These are phyloP conservation scores for Drosophila picticornis DNA, from an alignment of 2,888 invertebrate species.

Conservation along the genomic window DNA sequence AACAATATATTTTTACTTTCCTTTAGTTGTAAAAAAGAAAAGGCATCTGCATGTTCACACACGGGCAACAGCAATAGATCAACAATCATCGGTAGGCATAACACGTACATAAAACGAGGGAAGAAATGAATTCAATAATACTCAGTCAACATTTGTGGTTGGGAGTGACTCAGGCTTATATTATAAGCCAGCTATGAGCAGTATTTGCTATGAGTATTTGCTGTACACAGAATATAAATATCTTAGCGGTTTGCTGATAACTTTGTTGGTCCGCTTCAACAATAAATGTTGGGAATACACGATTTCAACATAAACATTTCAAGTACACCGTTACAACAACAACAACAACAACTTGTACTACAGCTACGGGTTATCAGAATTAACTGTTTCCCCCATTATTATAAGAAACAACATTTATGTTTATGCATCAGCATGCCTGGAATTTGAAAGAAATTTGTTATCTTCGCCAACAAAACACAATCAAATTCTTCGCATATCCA, in stretches of 20 bases:
- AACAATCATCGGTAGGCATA: neutral
- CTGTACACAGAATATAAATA: neutral
- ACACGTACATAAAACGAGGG: neutral
- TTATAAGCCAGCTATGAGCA: neutral
- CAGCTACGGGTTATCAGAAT: neutral
- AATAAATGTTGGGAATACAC: neutral
- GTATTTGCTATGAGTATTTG: neutral
- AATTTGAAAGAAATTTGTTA: conserved; percentile 8
- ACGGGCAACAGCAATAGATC: no score
- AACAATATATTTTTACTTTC: neutral
- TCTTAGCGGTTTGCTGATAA: neutral
- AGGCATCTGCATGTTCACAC: neutral
- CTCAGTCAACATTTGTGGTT: neutral
- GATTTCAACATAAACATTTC: neutral
- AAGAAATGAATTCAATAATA: neutral
- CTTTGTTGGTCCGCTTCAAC: neutral
- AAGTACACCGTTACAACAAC: neutral
- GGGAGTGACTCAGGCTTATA: neutral
- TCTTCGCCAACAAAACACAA: conserved; percentile 2
- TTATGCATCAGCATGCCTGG: neutral
- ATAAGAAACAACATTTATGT: neutral
- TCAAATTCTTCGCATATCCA: neutral
- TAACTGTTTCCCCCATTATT: neutral
- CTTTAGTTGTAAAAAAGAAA: neutral
- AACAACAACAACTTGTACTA: neutral